phyloP scores from a whole-genome alignment of 2,113 vertebrate genomes.

The Epinephelus moara region DNA sequence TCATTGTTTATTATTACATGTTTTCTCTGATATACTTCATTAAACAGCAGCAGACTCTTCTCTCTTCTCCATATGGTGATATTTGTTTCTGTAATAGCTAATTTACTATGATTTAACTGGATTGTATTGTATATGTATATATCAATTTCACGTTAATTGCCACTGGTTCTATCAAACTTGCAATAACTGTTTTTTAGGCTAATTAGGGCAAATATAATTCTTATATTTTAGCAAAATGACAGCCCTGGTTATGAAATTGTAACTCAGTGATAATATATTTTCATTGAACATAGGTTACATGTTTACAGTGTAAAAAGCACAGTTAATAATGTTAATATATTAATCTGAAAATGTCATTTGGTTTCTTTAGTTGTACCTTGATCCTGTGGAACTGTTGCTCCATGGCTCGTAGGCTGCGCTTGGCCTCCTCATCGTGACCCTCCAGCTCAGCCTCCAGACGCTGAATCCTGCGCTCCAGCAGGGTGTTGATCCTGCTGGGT shows the following conservation, averaged over 20 bases:
- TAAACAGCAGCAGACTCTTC: no score
- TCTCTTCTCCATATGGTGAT: no score
- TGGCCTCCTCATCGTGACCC: conserved; percentile 92
- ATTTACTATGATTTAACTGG: no score
- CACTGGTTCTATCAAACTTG: no score
- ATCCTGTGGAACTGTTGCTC: conserved; percentile 94
- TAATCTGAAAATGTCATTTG: not conserved
- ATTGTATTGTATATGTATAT: no score
- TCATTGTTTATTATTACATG: no score
- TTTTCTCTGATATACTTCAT: no score
- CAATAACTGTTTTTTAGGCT: no score
- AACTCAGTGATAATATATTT: not conserved
- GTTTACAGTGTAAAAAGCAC: not conserved
- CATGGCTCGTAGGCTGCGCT: conserved; percentile 90
- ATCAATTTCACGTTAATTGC: no score
- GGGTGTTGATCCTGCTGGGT: conserved; percentile 68
- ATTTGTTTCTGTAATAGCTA: no score
- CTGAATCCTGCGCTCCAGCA: conserved; percentile 91
- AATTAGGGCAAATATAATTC: no score
- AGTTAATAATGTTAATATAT: not conserved
- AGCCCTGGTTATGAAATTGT: not conserved
- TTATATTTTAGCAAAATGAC: no score
- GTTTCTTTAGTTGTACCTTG: conserved; percentile 83
- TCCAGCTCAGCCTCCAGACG: conserved; percentile 93
- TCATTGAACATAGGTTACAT: not conserved